These are phyloP conservation scores for Eremobia ochroleuca DNA, from an alignment of 2,888 invertebrate species.

Conservation along the genomic window DNA sequence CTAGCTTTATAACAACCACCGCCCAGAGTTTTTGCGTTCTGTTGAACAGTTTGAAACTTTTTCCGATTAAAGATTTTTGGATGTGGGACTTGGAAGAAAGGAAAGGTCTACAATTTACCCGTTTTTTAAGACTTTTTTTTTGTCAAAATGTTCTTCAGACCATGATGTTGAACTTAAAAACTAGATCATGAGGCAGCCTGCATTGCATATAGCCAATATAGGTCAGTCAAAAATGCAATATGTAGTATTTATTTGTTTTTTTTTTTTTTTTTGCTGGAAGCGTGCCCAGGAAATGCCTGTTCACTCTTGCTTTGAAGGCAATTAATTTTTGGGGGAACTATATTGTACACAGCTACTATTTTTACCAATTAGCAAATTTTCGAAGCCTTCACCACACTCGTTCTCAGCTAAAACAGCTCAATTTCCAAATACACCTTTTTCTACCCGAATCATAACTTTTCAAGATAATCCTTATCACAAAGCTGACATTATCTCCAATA, in stretches of 20 bases:
- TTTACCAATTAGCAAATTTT: too few species aligned
- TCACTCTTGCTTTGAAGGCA: too few species aligned
- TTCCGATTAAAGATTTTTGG: slow-evolving; percentile 11
- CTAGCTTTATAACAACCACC: slow-evolving; percentile 58
- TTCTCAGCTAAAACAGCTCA: not conserved
- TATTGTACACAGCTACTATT: not conserved
- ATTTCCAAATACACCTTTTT: not conserved
- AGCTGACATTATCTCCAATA: slow-evolving; percentile 27
- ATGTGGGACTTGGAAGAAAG: not conserved
- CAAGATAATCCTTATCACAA: slow-evolving; percentile 19
- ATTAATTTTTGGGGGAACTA: not conserved
- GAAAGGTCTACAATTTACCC: not conserved
- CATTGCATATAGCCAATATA: not conserved
- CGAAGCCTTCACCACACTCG: too few species aligned
- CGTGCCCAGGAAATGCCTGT: too few species aligned
- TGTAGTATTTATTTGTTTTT: not conserved
- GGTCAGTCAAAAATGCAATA: not conserved
- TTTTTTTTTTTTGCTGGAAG: too few species aligned
- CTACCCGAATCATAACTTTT: not conserved
- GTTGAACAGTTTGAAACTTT: slow-evolving; percentile 33
- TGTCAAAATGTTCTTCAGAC: not conserved
- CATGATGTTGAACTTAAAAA: not conserved
- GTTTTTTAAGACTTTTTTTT: not conserved
- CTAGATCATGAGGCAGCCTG: not conserved
- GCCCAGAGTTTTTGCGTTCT: slow-evolving; percentile 34